Base-by-base conservation (phyloP, 2,888 invertebrate genomes). In the Drosophila suboccidentalis region DNA sequence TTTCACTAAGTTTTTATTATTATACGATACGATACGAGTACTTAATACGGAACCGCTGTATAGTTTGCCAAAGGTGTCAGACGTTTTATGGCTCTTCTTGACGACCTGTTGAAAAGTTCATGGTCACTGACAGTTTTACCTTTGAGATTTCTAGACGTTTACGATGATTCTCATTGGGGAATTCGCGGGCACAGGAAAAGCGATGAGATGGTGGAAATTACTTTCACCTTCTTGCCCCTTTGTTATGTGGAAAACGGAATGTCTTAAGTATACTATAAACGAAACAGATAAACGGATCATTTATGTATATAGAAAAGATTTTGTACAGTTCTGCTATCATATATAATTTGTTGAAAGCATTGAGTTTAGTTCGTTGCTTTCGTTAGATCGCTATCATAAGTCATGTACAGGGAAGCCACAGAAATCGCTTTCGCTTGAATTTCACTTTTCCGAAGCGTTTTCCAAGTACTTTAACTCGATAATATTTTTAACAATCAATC, bases 71-170 rank as follows among this genome's bases (percentile, higher is more conserved):
- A 75, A 87, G 87, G 87, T 84, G 84, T 85, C 84, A 84, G 84
- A 87, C 87, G 85, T 87, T 84, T 84, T 87, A 85, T 87, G 59
- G 72, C 79, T 61, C 58, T 44, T 60, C 61, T 65, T 80, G 87
- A 84, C 75, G 85, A 85, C 80, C 84, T 82, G 84, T 73, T 87
- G 84, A 84, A 87, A 84, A 87, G 85, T 85, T 85, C 85, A 84
- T 77, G 87, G 87, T 82, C 87, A 87, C 66, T 66, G 49, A 67
- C 41, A 65, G 60, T 68, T 65, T 54, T 66, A 67, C 71, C 61
- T 71, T 51, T 46, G 79, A 68, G 74, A 62, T 62, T 60, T 47
- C 58, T 13, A 8, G 59, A 19, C 50, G 6, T 55, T 58, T 26
- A 34, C 55, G 55, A 38, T 60, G 39, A 54, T 62, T 67, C 41